Base-by-base conservation (phyloP, 1,140 invertebrate species). In the Drosophila serrata region DNA sequence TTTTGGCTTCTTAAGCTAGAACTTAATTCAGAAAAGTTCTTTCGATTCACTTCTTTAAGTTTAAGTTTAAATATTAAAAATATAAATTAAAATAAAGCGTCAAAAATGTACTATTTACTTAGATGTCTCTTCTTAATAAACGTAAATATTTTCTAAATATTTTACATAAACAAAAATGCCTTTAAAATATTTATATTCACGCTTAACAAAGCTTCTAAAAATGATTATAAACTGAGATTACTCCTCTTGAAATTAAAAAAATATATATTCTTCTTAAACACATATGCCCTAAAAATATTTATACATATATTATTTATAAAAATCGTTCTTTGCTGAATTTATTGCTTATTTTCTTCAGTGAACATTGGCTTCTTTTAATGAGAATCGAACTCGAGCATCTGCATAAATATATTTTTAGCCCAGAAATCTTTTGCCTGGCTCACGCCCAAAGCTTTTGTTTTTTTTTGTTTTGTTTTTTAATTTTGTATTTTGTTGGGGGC, bases 351-450 rank as follows among this genome's bases (percentile, higher is more conserved):
- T 22, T 65, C 1, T 13, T 1, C 35, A 67, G 65, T 69, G 65
- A 19, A 22, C 7, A 2, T 27, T 29, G 33, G 13, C 13, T 5
- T 7, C 12, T 29, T 72, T 49, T 59, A 73, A 72, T 73, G 53
- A 59, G 67, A 58, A 49, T 73, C 69, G 69, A 59, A 59, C 42
- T 15, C 35, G 49, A 72, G n/a, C 67, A 59, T 72, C 65, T 72
- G 69, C 67, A 72, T 72, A n/a, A n/a, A 73, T 58, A 72, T 73
- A 73, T 73, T 73, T 73, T 73, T 73, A 73, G 69, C 65, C 29
- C 65, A 69, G 65, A 69, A 67, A 67, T 69, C 65, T 49, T 49
- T 40, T 13, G 27, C 61, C 17, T 40, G 55, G 55, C 55, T 63
- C 60, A 55, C 48, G 49, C 49, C 60, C 33, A 67, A 63, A 62